A percentile compares a stretch with the other conserved stretches of the same genome.
Conservation (phyloP, 2,888 invertebrate species). For the Orchestes rusci region DNA sequence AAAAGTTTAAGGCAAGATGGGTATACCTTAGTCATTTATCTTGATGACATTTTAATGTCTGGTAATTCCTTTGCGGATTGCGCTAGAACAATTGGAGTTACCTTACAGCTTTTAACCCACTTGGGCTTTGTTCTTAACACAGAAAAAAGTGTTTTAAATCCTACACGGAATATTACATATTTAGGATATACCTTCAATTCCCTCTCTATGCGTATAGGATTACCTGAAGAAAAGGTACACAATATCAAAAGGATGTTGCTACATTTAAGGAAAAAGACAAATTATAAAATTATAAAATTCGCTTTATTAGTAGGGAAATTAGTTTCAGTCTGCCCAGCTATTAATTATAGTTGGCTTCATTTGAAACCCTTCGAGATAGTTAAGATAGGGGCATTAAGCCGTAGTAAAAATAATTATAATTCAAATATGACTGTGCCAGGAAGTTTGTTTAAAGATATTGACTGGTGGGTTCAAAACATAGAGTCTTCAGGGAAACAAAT, state of each 20-base stretch:
- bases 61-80: not conserved
- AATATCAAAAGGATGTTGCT: not conserved
- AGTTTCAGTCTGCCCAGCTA: not conserved
- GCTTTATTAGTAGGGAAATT: not conserved
- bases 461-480: constrained; percentile 4
- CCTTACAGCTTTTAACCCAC: not conserved
- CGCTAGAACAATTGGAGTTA: not conserved
- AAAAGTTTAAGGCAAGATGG: not conserved
- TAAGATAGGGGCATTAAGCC: not conserved
- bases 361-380: constrained; percentile 5
- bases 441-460: not conserved
- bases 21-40: not conserved
- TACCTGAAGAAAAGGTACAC: not conserved
- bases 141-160: not conserved
- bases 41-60: constrained; percentile 1
- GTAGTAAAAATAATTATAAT: constrained; percentile 1
- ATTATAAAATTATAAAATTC: not conserved
- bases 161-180: not conserved
- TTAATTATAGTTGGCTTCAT: constrained; percentile 3
- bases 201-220: not conserved
- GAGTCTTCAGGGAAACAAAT: not conserved
- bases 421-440: not conserved
- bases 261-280: not conserved
- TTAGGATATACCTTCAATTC: not conserved
- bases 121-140: constrained; percentile 1